These are phyloP conservation scores for Tuberolachnus salignus DNA, from an alignment of 2,888 invertebrate genomes.

Conservation along the genomic window DNA sequence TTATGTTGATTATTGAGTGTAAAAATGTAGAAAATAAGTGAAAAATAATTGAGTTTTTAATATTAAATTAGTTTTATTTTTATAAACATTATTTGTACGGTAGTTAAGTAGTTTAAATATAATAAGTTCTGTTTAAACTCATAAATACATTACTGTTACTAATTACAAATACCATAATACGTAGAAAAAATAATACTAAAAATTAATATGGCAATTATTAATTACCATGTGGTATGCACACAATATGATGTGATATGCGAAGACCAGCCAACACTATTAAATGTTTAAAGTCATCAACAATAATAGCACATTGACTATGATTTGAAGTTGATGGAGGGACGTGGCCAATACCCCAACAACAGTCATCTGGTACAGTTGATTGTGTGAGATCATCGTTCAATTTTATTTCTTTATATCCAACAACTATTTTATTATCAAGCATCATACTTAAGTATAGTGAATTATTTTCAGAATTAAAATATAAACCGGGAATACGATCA, in stretches of 20 bases:
- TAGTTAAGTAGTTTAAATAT: too few relatives aligned
- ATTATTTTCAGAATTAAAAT: conserved; percentile 60
- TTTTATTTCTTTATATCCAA: conserved; percentile 70
- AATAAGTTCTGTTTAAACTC: too few relatives aligned
- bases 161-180: too few relatives aligned
- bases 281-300: conserved; percentile 69
- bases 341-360: conserved; percentile 62
- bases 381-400: conserved; percentile 60
- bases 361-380: conserved; percentile 61
- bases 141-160: too few relatives aligned
- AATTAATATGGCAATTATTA: not conserved
- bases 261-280: conserved; percentile 66
- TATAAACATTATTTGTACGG: too few relatives aligned
- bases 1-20: too few relatives aligned
- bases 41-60: too few relatives aligned
- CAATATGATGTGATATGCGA: conserved; percentile 67
- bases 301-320: conserved; percentile 66
- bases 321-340: conserved; percentile 62
- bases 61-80: too few relatives aligned
- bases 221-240: conserved; percentile 73
- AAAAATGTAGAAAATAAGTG: too few relatives aligned
- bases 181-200: too few relatives aligned
- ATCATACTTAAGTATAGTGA: conserved; percentile 73
- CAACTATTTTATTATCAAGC: conserved; percentile 68
- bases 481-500: conserved; percentile 58